A percentile compares a stretch with the other conserved stretches of the same genome.
These are phyloP conservation scores for Apodemus sylvaticus DNA, from an alignment of 2,113 vertebrate species.

Conservation along the genomic window DNA sequence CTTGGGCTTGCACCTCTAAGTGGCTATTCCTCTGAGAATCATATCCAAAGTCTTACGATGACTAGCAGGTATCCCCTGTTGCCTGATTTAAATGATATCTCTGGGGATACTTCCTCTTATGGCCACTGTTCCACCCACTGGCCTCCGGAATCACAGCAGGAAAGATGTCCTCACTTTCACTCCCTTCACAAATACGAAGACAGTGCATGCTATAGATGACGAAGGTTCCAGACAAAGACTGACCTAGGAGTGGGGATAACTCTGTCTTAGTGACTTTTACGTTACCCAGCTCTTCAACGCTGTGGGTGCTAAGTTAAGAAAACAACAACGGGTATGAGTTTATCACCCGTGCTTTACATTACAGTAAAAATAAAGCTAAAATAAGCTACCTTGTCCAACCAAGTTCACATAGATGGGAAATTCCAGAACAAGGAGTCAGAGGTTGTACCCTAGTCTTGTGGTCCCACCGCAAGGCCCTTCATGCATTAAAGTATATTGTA, in stretches of 20 bases:
- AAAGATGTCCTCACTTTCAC: neutral
- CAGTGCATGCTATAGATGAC: neutral
- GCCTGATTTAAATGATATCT: neutral
- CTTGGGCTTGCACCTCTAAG: neutral
- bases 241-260: neutral
- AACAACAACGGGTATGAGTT: neutral
- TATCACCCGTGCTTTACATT: neutral
- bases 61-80: neutral
- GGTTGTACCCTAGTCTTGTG: neutral
- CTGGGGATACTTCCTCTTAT: neutral
- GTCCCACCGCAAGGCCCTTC: neutral
- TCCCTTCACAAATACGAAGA: neutral
- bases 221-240: neutral
- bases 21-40: neutral
- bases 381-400: neutral
- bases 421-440: neutral
- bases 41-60: neutral
- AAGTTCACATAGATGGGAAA: neutral
- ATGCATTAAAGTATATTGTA: neutral
- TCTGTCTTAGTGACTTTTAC: neutral
- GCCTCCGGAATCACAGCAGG: neutral
- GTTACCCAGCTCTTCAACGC: neutral
- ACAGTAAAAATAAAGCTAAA: neutral
- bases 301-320: neutral
- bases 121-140: neutral